Evolutionary conservation across 2,797 vertebrate genomes (phyloP).

Genomic region (Aplochiton taeniatus): DNA sequence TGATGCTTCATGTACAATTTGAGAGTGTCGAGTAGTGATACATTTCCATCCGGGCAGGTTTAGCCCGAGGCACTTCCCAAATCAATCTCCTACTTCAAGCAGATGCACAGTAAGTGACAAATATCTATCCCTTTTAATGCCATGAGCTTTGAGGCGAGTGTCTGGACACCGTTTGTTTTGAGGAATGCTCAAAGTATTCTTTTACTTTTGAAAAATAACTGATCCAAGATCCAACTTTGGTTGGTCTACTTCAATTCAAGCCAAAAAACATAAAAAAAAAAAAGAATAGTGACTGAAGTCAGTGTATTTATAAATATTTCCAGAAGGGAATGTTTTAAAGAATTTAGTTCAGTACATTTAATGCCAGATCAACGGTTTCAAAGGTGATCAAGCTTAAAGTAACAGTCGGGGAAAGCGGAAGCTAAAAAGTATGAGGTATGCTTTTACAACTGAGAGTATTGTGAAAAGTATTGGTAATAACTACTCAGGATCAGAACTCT

Average conservation of each 20-base stretch:
- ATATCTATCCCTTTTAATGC: not conserved
- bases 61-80: not conserved
- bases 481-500: not conserved
- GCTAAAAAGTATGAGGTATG: not conserved
- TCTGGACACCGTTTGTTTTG: not conserved
- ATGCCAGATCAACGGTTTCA: too few species aligned
- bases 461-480: not conserved
- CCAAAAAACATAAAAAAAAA: too few species aligned
- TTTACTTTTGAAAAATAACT: not conserved
- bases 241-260: too few species aligned
- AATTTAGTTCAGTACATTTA: too few species aligned
- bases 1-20: conserved; percentile 40
- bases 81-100: not conserved
- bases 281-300: too few species aligned
- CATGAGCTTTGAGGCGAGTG: not conserved
- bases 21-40: conserved; percentile 1
- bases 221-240: too few species aligned
- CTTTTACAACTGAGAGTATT: not conserved
- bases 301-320: too few species aligned
- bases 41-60: not conserved
- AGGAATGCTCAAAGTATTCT: not conserved
- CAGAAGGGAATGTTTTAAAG: too few species aligned
- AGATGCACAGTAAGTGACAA: conserved; percentile 10
- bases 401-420: not conserved
- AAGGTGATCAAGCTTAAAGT: not conserved